Conservation (phyloP, 2,888 invertebrate species). For the Drosophila pseudotalamancana region DNA sequence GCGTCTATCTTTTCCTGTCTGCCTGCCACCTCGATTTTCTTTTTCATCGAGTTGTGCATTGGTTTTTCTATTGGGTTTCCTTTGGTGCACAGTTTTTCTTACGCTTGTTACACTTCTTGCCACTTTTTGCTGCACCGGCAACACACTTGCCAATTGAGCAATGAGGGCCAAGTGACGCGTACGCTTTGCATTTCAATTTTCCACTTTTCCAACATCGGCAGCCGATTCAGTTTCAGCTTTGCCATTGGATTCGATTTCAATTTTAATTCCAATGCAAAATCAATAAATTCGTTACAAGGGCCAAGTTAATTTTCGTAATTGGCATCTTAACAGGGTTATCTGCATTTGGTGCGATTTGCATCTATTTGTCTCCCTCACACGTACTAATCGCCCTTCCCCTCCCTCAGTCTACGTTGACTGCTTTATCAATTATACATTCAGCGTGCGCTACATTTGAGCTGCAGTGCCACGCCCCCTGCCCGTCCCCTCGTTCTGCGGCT, state of each 20-base stretch:
- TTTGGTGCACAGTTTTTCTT: constrained; percentile 66
- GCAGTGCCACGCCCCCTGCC: constrained; percentile 3
- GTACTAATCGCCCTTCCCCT: neutral
- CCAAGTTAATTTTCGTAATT: constrained; percentile 78
- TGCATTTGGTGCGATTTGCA: constrained; percentile 71
- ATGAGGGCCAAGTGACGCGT: constrained; percentile 53
- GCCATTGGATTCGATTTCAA: constrained; percentile 45
- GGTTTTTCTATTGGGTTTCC: constrained; percentile 46
- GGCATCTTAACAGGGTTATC: constrained; percentile 79
- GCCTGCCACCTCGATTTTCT: constrained; percentile 8
- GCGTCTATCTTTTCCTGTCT: neutral
- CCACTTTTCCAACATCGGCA: constrained; percentile 15
- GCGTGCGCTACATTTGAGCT: constrained; percentile 65
- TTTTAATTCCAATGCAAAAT: constrained; percentile 71
- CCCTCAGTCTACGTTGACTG: neutral
- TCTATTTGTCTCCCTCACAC: constrained; percentile 34
- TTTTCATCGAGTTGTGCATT: constrained; percentile 33
- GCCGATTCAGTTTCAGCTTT: neutral
- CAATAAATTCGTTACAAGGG: constrained; percentile 69
- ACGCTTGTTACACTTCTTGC: constrained; percentile 63
- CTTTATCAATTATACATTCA: constrained; percentile 73
- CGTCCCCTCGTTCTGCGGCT: neutral
- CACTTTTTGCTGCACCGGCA: constrained; percentile 51
- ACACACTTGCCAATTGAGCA: constrained; percentile 72
- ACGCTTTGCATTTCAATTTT: constrained; percentile 29